phyloP scores from a whole-genome alignment of 1,140 invertebrate genomes.

The Pseudachorutes palmiensis region DNA sequence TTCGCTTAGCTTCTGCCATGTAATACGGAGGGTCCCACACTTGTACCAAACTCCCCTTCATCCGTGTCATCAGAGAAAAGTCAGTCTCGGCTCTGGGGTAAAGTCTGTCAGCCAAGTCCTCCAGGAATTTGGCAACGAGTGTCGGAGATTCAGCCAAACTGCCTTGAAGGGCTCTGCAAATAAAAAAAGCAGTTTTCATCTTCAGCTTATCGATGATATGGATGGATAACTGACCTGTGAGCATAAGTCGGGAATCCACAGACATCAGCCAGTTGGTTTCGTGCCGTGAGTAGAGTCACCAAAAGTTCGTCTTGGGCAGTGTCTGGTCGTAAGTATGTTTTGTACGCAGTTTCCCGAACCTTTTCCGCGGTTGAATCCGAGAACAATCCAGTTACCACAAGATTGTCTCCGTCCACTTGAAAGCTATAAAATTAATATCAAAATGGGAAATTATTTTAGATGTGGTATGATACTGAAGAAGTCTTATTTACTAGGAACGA shows the following conservation, averaged over 20 bases:
- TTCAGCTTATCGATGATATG: too few relatives aligned
- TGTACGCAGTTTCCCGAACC: slow-evolving; percentile 81
- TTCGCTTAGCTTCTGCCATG: slow-evolving; percentile 59
- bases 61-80: slow-evolving; percentile 61
- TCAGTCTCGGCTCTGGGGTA: slow-evolving; percentile 54
- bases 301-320: slow-evolving; percentile 66
- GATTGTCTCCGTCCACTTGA: slow-evolving; percentile 57
- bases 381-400: slow-evolving; percentile 67
- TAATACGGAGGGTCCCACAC: slow-evolving; percentile 82
- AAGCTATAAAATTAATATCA: slow-evolving; percentile 53
- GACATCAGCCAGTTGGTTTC: slow-evolving; percentile 67
- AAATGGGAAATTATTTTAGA: slow-evolving; percentile 2
- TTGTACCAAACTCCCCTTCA: slow-evolving; percentile 55
- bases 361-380: slow-evolving; percentile 69
- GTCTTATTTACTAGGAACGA: slow-evolving; percentile 58
- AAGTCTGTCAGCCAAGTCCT: slow-evolving; percentile 63
- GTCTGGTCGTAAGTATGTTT: slow-evolving; percentile 73
- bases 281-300: slow-evolving; percentile 57
- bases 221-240: too few relatives aligned
- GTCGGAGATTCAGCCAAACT: slow-evolving; percentile 74
- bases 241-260: slow-evolving; percentile 84
- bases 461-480: too few relatives aligned
- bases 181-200: too few relatives aligned
- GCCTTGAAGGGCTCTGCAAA: slow-evolving; percentile 75
- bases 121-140: slow-evolving; percentile 69